Evolutionary conservation across 64 coral and sea anemone species (phyloP).

Genomic region (Platygyra sinensis): DNA sequence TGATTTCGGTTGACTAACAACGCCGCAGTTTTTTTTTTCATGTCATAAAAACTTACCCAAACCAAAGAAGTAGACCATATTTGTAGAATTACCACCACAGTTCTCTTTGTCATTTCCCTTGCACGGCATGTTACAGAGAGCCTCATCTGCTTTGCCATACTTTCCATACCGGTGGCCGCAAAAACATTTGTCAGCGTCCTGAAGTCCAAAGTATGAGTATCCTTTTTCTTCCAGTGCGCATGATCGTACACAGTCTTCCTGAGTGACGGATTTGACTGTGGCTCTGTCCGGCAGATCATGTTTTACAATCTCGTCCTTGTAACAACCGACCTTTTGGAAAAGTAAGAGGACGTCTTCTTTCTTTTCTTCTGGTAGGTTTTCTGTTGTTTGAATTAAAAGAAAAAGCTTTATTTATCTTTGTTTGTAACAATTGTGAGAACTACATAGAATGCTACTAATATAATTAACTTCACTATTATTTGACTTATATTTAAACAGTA

Average conservation of each 20-base stretch:
- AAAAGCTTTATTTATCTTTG: background rate
- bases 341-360: constrained; percentile 92
- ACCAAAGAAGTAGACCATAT: constrained; percentile 97
- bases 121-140: constrained; percentile 78
- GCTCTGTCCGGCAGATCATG: constrained; percentile 70
- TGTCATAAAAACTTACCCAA: constrained; percentile 57
- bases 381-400: constrained; percentile 23
- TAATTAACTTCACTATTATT: no score
- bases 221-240: constrained; percentile 90
- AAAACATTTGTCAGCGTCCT: constrained; percentile 86
- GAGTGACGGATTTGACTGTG: constrained; percentile 84
- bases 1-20: no score
- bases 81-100: constrained; percentile 87
- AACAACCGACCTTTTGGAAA: constrained; percentile 98
- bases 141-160: constrained; percentile 88
- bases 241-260: constrained; percentile 90
- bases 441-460: no score
- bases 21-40: background rate
- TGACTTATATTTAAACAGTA: no score
- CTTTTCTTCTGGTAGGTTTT: constrained; percentile 85
- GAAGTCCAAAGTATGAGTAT: constrained; percentile 94
- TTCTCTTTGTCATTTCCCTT: constrained; percentile 89
- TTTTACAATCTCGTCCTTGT: constrained; percentile 57
- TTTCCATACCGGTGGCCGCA: constrained; percentile 91
- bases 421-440: no score